Percentiles rank a stretch among this genome's conserved stretches.
These are phyloP conservation scores for Aphaenogaster ashmeadi DNA, from an alignment of 1,140 invertebrate species.

Conservation along the genomic window DNA sequence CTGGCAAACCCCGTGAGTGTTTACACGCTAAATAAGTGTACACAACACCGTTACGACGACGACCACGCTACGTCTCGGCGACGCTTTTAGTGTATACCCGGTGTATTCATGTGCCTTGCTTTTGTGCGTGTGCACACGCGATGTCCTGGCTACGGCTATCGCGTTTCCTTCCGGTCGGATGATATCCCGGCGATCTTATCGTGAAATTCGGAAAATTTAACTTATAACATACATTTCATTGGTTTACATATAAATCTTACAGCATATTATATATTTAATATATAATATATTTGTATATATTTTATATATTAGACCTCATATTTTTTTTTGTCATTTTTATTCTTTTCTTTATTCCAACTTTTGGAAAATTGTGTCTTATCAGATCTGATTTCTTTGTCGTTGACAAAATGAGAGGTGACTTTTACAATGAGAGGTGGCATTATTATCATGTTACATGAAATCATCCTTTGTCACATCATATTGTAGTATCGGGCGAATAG, in stretches of 20 bases:
- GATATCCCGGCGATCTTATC: background rate
- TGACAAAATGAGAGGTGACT: background rate
- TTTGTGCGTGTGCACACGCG: background rate
- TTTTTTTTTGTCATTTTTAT: background rate
- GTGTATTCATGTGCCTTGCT: background rate
- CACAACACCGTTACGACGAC: conserved; percentile 68
- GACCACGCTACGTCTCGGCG: conserved; percentile 43
- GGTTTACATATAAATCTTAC: background rate
- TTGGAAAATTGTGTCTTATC: background rate
- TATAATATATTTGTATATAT: background rate
- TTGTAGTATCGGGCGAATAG: background rate
- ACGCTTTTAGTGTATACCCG: conserved; percentile 57
- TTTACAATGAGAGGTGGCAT: background rate
- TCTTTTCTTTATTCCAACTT: background rate
- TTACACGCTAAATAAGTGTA: conserved; percentile 82
- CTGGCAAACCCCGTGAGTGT: conserved; percentile 78
- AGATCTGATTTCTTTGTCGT: background rate
- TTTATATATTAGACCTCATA: background rate
- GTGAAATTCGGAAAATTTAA: background rate
- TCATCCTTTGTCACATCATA: conserved; percentile 2
- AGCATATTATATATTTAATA: background rate
- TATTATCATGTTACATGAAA: background rate
- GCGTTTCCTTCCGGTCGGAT: background rate
- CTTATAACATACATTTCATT: background rate
- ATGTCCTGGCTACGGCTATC: background rate